Base-by-base conservation (phyloP, 2,113 vertebrate species). In the Macrotus californicus region DNA sequence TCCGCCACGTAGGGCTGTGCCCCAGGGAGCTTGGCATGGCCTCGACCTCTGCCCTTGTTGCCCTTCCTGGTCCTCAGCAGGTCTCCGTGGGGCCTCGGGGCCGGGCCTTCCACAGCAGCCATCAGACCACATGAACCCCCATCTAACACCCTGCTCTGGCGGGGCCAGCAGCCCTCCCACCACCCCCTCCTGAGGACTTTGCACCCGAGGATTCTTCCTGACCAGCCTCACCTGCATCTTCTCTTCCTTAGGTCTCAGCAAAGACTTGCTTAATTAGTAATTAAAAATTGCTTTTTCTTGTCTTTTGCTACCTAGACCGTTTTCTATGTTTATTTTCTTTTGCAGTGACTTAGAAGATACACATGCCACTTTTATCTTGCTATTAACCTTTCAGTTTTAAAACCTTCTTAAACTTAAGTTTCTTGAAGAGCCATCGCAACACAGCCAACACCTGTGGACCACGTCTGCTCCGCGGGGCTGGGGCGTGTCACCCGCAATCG, bases 141-240 rank as follows among this genome's bases (percentile, higher is more conserved):
- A 6, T 11, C 24, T 18, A 16, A 19, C 0, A 4, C 36, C 69
- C 43, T 52, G n/a, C 36, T 79, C 52, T 64, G n/a, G 31, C 18
- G 13, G 54, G 2, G 12, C 22, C 0, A 18, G 31, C 14, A 2
- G 13, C 6, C 14, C 36, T 24, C 19, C 4, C 1, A 34, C 29
- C 39, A 31, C 16, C 6, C 11, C 18, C 6, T 15, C 43, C 46
- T 59, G n/a, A 24, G n/a, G 15, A 59, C 26, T 13, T 50, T 4
- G 6, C 26, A 31, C 15, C n/a, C 36, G 12, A 6, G 31, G 54
- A 21, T 8, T 14, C 26, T 36, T 11, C 39, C 29, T 19, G 7
- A 31, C 6, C 18, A 5, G 4, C 36, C 66, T 81, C 11, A 1
- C n/a, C 84, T 11, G 22, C 2, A 0, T 54, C 14, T 66, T 56